A percentile compares a stretch with the other conserved stretches of the same genome.
phyloP scores from a whole-genome alignment of 2,888 invertebrate species.

The Lobophora halterata region DNA sequence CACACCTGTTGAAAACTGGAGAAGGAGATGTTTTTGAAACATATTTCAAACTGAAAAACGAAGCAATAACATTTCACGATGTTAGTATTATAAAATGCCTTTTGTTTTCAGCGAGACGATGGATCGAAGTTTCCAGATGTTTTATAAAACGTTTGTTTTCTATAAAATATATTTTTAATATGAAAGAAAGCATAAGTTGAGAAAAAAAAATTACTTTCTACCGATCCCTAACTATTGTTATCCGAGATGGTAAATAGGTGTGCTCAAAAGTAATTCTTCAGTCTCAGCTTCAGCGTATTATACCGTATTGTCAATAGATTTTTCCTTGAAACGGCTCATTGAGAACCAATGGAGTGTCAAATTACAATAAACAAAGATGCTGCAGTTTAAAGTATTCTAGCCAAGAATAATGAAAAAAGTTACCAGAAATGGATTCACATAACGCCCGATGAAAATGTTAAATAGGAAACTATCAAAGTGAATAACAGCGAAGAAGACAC shows the following conservation, averaged over 20 bases:
- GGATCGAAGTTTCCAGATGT: slow-evolving; percentile 8
- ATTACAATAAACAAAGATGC: slow-evolving; percentile 34
- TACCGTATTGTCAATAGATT: slow-evolving; percentile 42
- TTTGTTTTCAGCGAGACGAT: slow-evolving; percentile 28
- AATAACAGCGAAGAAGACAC: too few species aligned
- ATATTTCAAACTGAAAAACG: slow-evolving; percentile 33
- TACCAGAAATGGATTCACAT: background rate
- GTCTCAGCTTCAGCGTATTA: slow-evolving; percentile 34
- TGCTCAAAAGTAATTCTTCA: background rate
- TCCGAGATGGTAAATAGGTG: too few species aligned
- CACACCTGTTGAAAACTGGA: slow-evolving; percentile 6
- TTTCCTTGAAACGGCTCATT: slow-evolving; percentile 54
- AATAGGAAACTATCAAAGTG: too few species aligned
- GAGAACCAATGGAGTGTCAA: slow-evolving; percentile 48
- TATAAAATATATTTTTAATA: too few species aligned
- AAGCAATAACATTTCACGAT: slow-evolving; percentile 35
- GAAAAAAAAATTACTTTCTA: too few species aligned
- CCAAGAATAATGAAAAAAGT: slow-evolving; percentile 5
- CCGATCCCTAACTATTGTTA: too few species aligned
- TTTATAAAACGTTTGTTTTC: background rate
- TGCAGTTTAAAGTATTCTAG: slow-evolving; percentile 22
- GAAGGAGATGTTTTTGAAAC: slow-evolving; percentile 33
- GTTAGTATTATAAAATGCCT: slow-evolving; percentile 36
- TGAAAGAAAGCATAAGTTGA: too few species aligned
- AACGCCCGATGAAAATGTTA: too few species aligned